Evolutionary conservation across 1,140 invertebrate species (phyloP).

Genomic region (Bombus huntii): DNA sequence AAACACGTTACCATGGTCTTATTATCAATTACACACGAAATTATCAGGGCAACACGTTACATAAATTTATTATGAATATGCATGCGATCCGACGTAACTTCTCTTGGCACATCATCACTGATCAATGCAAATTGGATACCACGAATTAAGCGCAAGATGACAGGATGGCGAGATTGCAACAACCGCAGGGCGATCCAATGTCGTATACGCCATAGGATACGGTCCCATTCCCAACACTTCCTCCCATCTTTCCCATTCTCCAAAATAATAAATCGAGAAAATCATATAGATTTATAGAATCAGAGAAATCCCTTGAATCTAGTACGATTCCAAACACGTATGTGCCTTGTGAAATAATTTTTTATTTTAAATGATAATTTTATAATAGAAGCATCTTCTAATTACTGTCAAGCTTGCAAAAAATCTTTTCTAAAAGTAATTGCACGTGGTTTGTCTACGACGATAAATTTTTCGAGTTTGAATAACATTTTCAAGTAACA

Average conservation of each 20-base stretch:
- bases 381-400: not conserved
- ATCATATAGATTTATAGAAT: not conserved
- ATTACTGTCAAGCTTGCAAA: not conserved
- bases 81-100: constrained; percentile 21
- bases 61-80: constrained; percentile 36
- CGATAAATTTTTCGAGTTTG: not conserved
- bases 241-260: not conserved
- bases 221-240: not conserved
- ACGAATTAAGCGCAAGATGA: constrained; percentile 37
- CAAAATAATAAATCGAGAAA: not conserved
- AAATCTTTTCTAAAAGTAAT: not conserved
- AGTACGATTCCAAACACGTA: not conserved
- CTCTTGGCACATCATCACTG: not conserved
- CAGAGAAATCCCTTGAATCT: not conserved
- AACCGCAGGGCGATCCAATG: not conserved
- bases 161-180: constrained; percentile 12
- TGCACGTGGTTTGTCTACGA: no score
- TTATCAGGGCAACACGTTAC: not conserved
- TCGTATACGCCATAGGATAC: not conserved
- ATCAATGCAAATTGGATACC: constrained; percentile 48
- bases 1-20: not conserved
- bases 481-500: not conserved
- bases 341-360: not conserved
- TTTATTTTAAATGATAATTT: not conserved
- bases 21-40: constrained; percentile 26